Evolutionary conservation across 2,888 invertebrate genomes (phyloP).

Genomic region (Synanthedon vespiformis): DNA sequence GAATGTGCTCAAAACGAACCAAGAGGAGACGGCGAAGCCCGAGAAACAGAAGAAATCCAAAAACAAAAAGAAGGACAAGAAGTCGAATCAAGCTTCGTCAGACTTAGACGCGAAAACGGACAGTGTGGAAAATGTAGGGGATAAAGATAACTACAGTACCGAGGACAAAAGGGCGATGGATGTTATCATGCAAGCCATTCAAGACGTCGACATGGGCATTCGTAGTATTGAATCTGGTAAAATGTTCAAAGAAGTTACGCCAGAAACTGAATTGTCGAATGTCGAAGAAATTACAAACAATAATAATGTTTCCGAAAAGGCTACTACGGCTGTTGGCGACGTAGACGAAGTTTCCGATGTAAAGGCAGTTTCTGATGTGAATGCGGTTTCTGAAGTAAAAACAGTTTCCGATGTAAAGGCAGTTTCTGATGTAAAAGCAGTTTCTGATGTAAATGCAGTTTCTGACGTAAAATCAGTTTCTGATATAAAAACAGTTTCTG

Average conservation of each 20-base stretch:
- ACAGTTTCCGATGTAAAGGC: background rate
- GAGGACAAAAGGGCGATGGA: constrained; percentile 14
- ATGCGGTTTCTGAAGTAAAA: background rate
- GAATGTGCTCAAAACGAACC: constrained; percentile 42
- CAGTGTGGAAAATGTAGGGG: background rate
- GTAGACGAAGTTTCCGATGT: too few relatives aligned
- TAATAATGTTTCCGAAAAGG: too few relatives aligned
- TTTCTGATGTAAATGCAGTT: too few relatives aligned
- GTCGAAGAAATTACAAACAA: background rate
- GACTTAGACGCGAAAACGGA: background rate
- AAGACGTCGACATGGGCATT: constrained; percentile 40
- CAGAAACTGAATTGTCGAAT: constrained; percentile 9
- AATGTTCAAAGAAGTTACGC: constrained; percentile 14
- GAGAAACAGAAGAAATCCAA: constrained; percentile 53
- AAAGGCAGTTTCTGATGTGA: background rate
- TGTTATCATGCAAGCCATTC: constrained; percentile 34
- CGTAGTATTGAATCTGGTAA: constrained; percentile 34
- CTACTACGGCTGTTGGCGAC: background rate
- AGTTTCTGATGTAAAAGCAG: too few relatives aligned
- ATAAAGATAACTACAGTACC: constrained; percentile 26
- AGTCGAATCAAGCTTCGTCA: background rate
- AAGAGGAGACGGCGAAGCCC: constrained; percentile 37
- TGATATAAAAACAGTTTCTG: too few relatives aligned
- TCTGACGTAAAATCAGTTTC: too few relatives aligned
- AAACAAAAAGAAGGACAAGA: constrained; percentile 28